Evolutionary conservation across 2,888 invertebrate genomes (phyloP), one percentile per base, ranked within the genome.

Genomic region (Lepidochitona cinerea): DNA sequence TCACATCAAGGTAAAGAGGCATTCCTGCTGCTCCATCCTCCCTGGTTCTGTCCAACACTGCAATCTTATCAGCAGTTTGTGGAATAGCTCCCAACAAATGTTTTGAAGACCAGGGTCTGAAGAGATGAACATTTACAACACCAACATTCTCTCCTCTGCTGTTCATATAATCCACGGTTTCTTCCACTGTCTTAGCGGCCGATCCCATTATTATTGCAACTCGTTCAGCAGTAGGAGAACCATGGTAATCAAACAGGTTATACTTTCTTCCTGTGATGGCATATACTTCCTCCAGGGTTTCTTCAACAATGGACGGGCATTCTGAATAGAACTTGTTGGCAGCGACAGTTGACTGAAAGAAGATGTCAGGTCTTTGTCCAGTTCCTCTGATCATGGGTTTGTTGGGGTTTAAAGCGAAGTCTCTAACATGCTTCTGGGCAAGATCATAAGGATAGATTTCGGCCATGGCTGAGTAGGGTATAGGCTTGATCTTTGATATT

Each of bases 331-430:
- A 80, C 70, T 75, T 72, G 67, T 79, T 72, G 23, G 77, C 77
- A 18, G 80, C 80, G 35, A 80, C 76, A 12, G 80, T 66, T 26
- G 73, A 53, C 75, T 80, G 80, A 68, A 80, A 79, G 70, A 79
- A 80, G 41, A 80, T 80, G 69, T 80, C 80, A 5, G 80, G 80
- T n/a, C 80, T 66, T 70, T 79, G 79, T 5, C 79, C 79, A 9
- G 80, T 80, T 18, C 80, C 80, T 12, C 80, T 53, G 53, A 80
- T 76, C 70, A 70, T 76, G 3, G 80, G 80, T 59, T 77, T 68
- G 69, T 75, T 70, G 0, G 80, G 80, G 68, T 80, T 80, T 54
- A 80, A 76, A 6, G 80, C 80, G 54, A 53, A 79, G 29, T 76
- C 72, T 72, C 75, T 77, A 32, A 80, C 74, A 66, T 80, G 65